Conservation (phyloP, 2,797 vertebrate species). For the Setipinna tenuifilis region DNA sequence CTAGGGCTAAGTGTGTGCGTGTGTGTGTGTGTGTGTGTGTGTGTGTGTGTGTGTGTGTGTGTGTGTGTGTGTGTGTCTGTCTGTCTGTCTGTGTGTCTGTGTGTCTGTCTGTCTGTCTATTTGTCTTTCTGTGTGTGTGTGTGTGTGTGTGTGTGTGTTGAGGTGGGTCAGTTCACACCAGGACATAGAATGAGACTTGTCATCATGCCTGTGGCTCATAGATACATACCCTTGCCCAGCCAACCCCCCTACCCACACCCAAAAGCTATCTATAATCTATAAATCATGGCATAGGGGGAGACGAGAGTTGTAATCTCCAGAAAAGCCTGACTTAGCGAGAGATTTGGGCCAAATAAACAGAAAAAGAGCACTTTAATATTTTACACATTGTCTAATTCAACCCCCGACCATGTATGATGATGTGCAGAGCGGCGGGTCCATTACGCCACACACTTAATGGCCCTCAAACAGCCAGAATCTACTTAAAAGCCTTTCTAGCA, state of each 20-base stretch:
- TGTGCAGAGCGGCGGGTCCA: not conserved
- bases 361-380: slow-evolving; percentile 60
- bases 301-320: slow-evolving; percentile 68
- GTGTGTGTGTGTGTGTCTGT: slow-evolving; percentile 36
- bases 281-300: slow-evolving; percentile 62
- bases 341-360: slow-evolving; percentile 66
- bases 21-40: not conserved
- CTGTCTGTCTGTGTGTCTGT: slow-evolving; percentile 34
- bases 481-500: slow-evolving; percentile 53
- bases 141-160: not conserved
- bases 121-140: too few species aligned
- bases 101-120: too few species aligned
- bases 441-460: slow-evolving; percentile 36
- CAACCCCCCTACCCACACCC: slow-evolving; percentile 38
- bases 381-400: slow-evolving; percentile 65
- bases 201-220: slow-evolving; percentile 15
- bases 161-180: slow-evolving; percentile 20
- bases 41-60: slow-evolving; percentile 17
- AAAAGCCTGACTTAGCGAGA: slow-evolving; percentile 68
- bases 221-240: slow-evolving; percentile 55
- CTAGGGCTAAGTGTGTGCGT: not conserved
- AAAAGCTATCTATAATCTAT: slow-evolving; percentile 76
- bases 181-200: slow-evolving; percentile 38
- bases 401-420: slow-evolving; percentile 13
- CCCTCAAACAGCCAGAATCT: slow-evolving; percentile 49